Evolutionary conservation across 2,888 invertebrate genomes (phyloP).

Genomic region (Anticlea derivata): DNA sequence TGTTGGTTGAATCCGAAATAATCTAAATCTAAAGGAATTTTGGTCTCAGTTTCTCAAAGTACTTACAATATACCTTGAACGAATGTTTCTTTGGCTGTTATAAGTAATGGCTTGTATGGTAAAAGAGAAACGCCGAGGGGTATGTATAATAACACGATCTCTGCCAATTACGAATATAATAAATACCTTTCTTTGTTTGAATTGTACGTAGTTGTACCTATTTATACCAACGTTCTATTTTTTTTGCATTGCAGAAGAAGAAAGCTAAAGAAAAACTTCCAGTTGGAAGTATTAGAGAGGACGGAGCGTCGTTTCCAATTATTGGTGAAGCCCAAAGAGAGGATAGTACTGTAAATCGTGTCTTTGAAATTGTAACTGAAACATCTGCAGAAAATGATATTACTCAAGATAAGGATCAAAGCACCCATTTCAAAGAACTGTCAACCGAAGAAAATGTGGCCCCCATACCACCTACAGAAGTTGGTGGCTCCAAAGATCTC

Average conservation of each 20-base stretch:
- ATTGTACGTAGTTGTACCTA: not conserved
- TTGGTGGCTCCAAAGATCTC: not conserved
- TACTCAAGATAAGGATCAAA: not conserved
- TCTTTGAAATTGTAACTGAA: constrained; percentile 2
- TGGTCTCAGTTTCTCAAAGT: too few relatives aligned
- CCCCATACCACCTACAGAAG: not conserved
- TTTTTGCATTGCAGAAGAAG: constrained; percentile 59
- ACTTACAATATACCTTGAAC: too few relatives aligned
- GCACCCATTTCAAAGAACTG: not conserved
- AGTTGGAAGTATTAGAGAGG: not conserved
- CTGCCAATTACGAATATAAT: not conserved
- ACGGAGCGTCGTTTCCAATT: not conserved
- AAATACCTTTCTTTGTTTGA: constrained; percentile 27
- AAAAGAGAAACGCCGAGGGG: constrained; percentile 69
- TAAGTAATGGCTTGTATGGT: constrained; percentile 69
- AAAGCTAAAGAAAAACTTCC: constrained; percentile 48
- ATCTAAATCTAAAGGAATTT: too few relatives aligned
- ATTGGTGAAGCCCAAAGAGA: not conserved
- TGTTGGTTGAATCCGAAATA: too few relatives aligned
- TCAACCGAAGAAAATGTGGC: not conserved
- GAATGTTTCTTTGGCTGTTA: not conserved
- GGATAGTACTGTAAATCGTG: not conserved
- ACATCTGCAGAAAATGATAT: not conserved
- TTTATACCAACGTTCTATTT: constrained; percentile 30
- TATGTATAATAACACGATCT: constrained; percentile 36